These are phyloP conservation scores for Nomada goodeniana DNA, from an alignment of 2,888 invertebrate genomes.

Conservation along the genomic window DNA sequence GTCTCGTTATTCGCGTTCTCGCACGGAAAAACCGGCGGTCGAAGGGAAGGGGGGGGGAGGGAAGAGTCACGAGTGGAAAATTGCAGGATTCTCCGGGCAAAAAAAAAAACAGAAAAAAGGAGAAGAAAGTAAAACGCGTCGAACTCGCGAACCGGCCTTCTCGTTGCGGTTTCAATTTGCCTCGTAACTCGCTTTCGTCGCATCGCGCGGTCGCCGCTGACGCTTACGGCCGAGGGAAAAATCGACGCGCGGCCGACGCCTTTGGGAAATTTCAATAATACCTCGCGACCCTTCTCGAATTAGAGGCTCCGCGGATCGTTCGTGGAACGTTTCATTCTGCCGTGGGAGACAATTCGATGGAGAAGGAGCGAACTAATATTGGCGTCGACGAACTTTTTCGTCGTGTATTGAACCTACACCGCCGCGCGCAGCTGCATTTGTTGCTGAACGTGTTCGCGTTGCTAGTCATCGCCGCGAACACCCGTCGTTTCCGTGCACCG, in stretches of 20 bases:
- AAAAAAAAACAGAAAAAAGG: neutral
- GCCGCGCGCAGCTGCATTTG: no score
- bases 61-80: neutral
- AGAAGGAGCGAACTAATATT: no score
- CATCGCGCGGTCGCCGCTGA: neutral
- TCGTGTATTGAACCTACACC: no score
- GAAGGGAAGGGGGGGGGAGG: neutral
- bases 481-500: no score
- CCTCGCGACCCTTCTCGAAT: neutral
- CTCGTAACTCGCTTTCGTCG: slow-evolving; percentile 9
- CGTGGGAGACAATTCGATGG: no score
- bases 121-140: slow-evolving; percentile 13
- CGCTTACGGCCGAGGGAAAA: neutral
- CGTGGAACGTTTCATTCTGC: neutral
- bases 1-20: slow-evolving; percentile 4
- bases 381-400: no score
- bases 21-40: neutral
- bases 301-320: neutral
- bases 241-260: neutral
- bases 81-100: neutral
- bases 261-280: slow-evolving; percentile 10
- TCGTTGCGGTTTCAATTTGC: slow-evolving; percentile 43
- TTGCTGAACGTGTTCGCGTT: no score
- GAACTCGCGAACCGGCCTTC: slow-evolving; percentile 8
- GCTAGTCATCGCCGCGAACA: no score